Percentiles rank a stretch among this genome's conserved stretches.
phyloP scores from a whole-genome alignment of 2,888 invertebrate species.

The Ophion costatus region DNA sequence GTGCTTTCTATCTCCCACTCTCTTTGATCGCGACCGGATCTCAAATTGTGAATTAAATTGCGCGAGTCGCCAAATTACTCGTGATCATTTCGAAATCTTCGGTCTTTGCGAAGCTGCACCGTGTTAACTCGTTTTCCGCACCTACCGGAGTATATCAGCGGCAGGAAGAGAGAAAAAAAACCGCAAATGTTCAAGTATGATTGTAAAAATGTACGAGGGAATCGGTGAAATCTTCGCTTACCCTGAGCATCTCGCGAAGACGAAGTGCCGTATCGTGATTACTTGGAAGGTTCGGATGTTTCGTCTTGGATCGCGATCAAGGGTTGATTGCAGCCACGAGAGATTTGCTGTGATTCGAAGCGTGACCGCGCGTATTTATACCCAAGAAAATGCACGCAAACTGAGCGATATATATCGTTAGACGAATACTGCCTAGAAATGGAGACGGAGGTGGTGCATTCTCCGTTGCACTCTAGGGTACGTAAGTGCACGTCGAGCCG shows the following conservation, averaged over 20 bases:
- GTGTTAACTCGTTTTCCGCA: neutral
- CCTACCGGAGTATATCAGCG: too few species aligned
- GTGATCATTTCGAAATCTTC: neutral
- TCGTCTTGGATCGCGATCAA: slow-evolving; percentile 38
- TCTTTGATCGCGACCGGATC: slow-evolving; percentile 7
- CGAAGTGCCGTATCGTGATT: neutral
- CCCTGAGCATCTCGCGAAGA: slow-evolving; percentile 59
- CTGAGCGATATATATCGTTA: slow-evolving; percentile 42
- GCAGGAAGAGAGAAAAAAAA: neutral
- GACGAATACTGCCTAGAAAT: slow-evolving; percentile 57
- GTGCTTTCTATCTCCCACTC: neutral
- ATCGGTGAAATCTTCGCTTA: slow-evolving; percentile 31
- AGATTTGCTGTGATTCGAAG: slow-evolving; percentile 61
- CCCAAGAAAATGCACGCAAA: slow-evolving; percentile 60
- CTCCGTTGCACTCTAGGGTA: slow-evolving; percentile 46
- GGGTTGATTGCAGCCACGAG: slow-evolving; percentile 55
- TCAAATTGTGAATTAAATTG: slow-evolving; percentile 3
- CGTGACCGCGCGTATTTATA: slow-evolving; percentile 65
- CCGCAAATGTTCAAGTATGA: neutral
- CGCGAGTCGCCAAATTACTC: neutral
- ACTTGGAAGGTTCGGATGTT: slow-evolving; percentile 1
- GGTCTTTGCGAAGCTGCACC: neutral
- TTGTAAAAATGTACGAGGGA: neutral
- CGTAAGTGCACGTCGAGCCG: slow-evolving; percentile 26
- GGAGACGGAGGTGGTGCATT: slow-evolving; percentile 64